Evolutionary conservation across 2,888 invertebrate species (phyloP).

Genomic region (Graphium colonna): DNA sequence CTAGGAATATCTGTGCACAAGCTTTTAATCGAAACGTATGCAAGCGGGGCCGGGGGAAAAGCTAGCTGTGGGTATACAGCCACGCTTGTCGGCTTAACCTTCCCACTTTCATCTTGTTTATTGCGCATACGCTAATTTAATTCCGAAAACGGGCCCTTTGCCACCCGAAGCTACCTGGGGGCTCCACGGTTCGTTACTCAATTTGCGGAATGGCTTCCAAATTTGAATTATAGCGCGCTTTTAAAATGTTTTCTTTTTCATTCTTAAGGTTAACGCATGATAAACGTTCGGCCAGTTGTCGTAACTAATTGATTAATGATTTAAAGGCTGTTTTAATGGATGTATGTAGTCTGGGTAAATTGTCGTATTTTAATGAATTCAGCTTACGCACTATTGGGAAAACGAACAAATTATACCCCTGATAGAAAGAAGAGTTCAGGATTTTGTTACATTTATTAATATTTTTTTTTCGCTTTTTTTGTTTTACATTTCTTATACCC

Average conservation of each 20-base stretch:
- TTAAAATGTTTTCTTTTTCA: slow-evolving; percentile 25
- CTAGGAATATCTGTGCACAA: too few relatives aligned
- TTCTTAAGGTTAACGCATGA: slow-evolving; percentile 16
- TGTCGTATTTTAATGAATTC: background rate
- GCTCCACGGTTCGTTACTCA: slow-evolving; percentile 63
- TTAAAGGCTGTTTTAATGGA: background rate
- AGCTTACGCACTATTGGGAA: too few relatives aligned
- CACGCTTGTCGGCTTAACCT: slow-evolving; percentile 18
- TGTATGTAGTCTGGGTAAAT: background rate
- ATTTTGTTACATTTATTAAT: too few relatives aligned
- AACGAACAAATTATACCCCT: too few relatives aligned
- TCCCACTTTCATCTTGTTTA: slow-evolving; percentile 24
- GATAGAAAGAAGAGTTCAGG: too few relatives aligned
- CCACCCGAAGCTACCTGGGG: slow-evolving; percentile 37
- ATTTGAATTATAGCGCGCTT: slow-evolving; percentile 60
- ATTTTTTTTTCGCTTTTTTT: too few relatives aligned
- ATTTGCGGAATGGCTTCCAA: slow-evolving; percentile 61
- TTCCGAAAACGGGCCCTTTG: slow-evolving; percentile 36
- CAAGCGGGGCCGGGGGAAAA: too few relatives aligned
- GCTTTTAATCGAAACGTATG: too few relatives aligned
- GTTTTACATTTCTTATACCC: too few relatives aligned
- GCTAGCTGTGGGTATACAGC: too few relatives aligned
- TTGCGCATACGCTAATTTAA: slow-evolving; percentile 19
- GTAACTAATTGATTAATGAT: slow-evolving; percentile 17
- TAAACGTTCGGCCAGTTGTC: background rate